Conservation (phyloP, 2,888 invertebrate species). For the Coecobrya sp. region DNA sequence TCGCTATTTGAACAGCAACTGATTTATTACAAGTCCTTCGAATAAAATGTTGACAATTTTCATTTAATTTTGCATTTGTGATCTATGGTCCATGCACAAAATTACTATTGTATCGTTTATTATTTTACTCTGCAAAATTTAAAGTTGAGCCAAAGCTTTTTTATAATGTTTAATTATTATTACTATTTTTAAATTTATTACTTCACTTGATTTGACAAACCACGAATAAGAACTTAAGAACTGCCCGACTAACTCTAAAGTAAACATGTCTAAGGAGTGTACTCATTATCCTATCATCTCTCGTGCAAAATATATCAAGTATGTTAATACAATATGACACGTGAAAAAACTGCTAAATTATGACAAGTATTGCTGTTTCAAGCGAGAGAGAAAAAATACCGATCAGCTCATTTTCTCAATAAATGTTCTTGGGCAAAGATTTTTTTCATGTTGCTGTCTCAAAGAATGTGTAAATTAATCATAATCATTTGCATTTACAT, state of each 20-base stretch:
- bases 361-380: constrained; percentile 57
- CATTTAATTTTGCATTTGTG: no score
- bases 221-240: neutral
- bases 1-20: no score
- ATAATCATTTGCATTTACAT: constrained; percentile 67
- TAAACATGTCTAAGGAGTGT: constrained; percentile 72
- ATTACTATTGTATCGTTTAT: neutral
- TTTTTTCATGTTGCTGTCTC: constrained; percentile 15
- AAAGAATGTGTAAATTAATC: constrained; percentile 57
- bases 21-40: no score
- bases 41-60: neutral
- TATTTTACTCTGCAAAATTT: neutral
- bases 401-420: constrained; percentile 5
- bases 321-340: constrained; percentile 83
- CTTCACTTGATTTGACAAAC: constrained; percentile 3
- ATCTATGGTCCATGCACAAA: neutral
- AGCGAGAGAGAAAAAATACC: constrained; percentile 7
- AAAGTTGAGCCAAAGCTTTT: neutral
- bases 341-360: constrained; percentile 75
- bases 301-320: constrained; percentile 83
- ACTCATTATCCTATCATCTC: constrained; percentile 68
- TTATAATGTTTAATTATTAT: neutral
- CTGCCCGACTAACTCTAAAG: constrained; percentile 36
- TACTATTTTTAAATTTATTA: constrained; percentile 18
- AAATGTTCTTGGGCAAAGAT: neutral